These are phyloP conservation scores for Atherinomorus stipes DNA, from an alignment of 2,113 vertebrate genomes.

Conservation along the genomic window DNA sequence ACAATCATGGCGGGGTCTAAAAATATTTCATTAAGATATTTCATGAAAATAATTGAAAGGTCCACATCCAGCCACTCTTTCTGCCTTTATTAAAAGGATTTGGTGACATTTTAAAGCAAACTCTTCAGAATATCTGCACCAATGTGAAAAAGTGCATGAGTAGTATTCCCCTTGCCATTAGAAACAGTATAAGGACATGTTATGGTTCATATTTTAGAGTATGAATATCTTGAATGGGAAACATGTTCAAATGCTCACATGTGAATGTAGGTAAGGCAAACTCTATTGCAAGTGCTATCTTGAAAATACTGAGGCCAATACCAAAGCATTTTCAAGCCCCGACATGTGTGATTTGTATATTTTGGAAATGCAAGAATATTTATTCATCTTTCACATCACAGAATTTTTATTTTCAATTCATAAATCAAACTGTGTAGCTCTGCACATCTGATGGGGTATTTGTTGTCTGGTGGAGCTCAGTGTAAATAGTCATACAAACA, in stretches of 20 bases:
- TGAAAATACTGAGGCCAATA: too few relatives aligned
- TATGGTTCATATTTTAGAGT: background rate
- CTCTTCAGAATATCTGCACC: background rate
- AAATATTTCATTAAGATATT: background rate
- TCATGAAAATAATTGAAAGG: background rate
- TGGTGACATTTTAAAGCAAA: background rate
- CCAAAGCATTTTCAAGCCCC: too few relatives aligned
- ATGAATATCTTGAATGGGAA: background rate
- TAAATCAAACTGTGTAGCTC: background rate
- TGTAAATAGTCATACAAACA: background rate
- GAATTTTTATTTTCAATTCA: background rate
- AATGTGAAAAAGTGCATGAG: background rate
- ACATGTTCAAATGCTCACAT: too few relatives aligned
- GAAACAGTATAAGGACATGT: background rate
- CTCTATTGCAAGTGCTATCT: too few relatives aligned
- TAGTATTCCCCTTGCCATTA: background rate
- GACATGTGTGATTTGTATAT: too few relatives aligned
- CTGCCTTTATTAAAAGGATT: too few relatives aligned
- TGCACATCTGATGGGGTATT: background rate
- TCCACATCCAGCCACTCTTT: background rate
- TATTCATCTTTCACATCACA: background rate
- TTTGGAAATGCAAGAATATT: too few relatives aligned
- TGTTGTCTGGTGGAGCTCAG: background rate
- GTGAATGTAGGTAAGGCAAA: too few relatives aligned
- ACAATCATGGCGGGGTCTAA: too few relatives aligned